Evolutionary conservation across 2,113 vertebrate genomes (phyloP), one percentile per base, ranked within the genome.

Genomic region (Tychaedon coryphoeus): DNA sequence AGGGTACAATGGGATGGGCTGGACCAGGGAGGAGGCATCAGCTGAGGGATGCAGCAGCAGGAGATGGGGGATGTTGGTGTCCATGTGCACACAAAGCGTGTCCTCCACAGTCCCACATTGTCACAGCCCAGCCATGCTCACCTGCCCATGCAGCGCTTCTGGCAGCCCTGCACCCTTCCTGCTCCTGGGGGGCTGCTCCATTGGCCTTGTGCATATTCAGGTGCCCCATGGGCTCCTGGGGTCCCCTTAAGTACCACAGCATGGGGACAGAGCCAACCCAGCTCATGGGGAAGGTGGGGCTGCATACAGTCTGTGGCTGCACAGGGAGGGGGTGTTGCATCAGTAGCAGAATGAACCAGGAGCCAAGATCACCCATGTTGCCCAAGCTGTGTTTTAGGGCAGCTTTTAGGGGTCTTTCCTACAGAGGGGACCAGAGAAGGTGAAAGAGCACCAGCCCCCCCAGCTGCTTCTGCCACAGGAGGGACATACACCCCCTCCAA

Each of bases 241-340:
- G 33, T 51, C 10, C 7, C 33, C 10, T 11, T 26, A 19, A 3
- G 26, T 11, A 6, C 72, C 19, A 14, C 5, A 51, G 34, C 14
- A 3, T 4, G 5, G 14, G 14, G 34, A 26, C 51, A 50, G 47
- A 74, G 60, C 29, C 45, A 54, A 14, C 15, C 47, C n/a, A 34
- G 73, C 61, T 56, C 38, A 17, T 2, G 0, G 61, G 50, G 34
- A 29, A 66, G 43, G 23, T 38, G 57, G 13, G 43, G 64, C 20
- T 22, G 28, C 1, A 0, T 0, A 4, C 33, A 42, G 7, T 1
- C 58, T 17, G 3, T 17, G 36, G 24, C 50, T 64, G 23, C 16
- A 47, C 20, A 2, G 6, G n/a, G 12, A 7, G 2, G 2, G 4
- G 5, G 7, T 5, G 0, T 22, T 72, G 23, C 19, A 19, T 8